Evolutionary conservation across 2,888 invertebrate genomes (phyloP), one percentile per base, ranked within the genome.

Genomic region (Metopia argyrocephala): DNA sequence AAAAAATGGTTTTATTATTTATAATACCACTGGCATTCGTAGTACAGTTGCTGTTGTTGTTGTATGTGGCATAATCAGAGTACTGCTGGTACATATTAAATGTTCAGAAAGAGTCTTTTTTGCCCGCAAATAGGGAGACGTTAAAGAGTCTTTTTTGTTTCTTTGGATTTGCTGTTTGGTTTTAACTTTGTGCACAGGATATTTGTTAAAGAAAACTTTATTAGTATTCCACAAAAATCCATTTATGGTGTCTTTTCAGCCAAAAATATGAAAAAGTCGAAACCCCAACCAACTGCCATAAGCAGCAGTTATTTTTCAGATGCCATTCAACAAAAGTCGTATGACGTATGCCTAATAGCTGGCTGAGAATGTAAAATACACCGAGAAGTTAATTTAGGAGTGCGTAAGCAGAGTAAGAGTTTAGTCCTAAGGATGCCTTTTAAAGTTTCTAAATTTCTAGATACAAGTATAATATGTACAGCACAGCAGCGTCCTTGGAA

Each of bases 401-500:
- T 65, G 64, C 21, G 45, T 64, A 38, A 38, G 27, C 18, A 59
- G 54, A 70, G n/a, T 71, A 71, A 66, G 62, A 45, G 54, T 61
- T 64, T 9, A 65, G 50, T 74, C 81, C 76, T 56, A 74, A 81
- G 78, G 81, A 75, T 78, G 50, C 52, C 66, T 74, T 74, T 78
- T 81, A 81, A 81, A 78, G 70, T 70, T 78, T 75, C 52, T 62
- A 78, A 76, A 70, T 38, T 57, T 25, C 50, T 79, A 56, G 54
- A 73, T 56, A 38, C 57, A 5, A 59, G 21, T 7, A 65, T 38
- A 70, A 57, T 18, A 69, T 62, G 62, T 50, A 48, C 31, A 76
- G n/a, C n/a, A n/a, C n/a, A n/a, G n/a, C n/a, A 57, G 61, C 81
- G 85, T 84, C 85, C 85, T 85, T 85, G 84, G 84, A 84, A 83